phyloP scores from a whole-genome alignment of 2,113 vertebrate genomes.

The Sterrhoptilus dennistouni region DNA sequence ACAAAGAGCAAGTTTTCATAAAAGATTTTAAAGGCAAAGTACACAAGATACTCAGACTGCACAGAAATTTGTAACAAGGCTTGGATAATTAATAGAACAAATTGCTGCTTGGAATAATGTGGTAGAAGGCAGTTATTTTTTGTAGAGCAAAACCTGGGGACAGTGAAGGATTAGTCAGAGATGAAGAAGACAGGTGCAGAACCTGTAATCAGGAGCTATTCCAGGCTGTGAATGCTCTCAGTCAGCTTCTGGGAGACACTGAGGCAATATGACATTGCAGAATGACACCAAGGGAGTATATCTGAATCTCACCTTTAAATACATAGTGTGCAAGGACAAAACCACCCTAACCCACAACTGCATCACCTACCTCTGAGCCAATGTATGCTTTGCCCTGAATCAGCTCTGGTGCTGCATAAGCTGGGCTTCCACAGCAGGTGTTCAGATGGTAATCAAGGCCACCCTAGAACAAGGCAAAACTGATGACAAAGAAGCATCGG shows the following conservation, averaged over 20 bases:
- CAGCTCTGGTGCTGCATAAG: slow-evolving; percentile 94
- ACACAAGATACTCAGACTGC: not conserved
- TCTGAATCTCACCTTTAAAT: not conserved
- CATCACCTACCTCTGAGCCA: slow-evolving; percentile 86
- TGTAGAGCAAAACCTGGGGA: not conserved
- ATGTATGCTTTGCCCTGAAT: slow-evolving; percentile 94
- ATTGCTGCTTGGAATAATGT: accelerated
- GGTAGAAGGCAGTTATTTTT: not conserved
- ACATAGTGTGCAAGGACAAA: accelerated
- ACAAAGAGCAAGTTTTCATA: not conserved
- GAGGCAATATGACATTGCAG: accelerated
- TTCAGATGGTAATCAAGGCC: slow-evolving; percentile 87
- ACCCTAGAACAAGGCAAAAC: slow-evolving; percentile 71
- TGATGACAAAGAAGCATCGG: not conserved
- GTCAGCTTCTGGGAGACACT: not conserved
- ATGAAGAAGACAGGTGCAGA: not conserved
- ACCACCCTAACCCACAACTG: accelerated
- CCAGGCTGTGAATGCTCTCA: not conserved
- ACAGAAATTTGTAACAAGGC: not conserved
- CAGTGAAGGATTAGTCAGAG: not conserved
- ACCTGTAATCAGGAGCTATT: not conserved
- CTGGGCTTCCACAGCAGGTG: slow-evolving; percentile 94
- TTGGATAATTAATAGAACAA: not conserved
- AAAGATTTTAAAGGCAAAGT: not conserved
- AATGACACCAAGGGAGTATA: not conserved